phyloP scores from a whole-genome alignment of 2,888 invertebrate genomes.

The Idaea straminata region DNA sequence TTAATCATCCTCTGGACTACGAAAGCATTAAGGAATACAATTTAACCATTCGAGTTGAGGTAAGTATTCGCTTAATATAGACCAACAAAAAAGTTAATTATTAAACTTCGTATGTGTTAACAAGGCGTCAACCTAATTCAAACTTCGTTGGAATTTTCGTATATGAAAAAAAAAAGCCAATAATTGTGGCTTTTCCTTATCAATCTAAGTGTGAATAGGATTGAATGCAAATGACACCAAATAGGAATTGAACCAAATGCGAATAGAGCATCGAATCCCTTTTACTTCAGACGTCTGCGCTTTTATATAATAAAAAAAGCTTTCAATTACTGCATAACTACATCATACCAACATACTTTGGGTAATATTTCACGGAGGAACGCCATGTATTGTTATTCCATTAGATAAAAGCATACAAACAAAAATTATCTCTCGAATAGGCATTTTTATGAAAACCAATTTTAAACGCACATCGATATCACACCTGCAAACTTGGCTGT shows the following conservation, averaged over 20 bases:
- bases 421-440: slow-evolving; percentile 6
- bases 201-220: too few species aligned
- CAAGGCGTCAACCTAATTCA: too few species aligned
- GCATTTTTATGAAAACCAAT: slow-evolving; percentile 19
- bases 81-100: too few species aligned
- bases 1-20: slow-evolving; percentile 96
- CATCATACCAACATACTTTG: not conserved
- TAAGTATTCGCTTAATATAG: slow-evolving; percentile 60
- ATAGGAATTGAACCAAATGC: too few species aligned
- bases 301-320: too few species aligned
- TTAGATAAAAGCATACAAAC: not conserved
- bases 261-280: too few species aligned
- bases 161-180: too few species aligned
- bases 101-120: too few species aligned
- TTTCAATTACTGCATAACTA: not conserved
- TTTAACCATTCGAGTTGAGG: slow-evolving; percentile 97
- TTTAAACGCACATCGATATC: slow-evolving; percentile 13
- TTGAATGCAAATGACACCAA: too few species aligned
- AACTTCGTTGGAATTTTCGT: too few species aligned
- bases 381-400: not conserved
- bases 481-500: slow-evolving; percentile 13
- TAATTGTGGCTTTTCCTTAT: too few species aligned
- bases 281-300: too few species aligned
- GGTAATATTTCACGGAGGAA: not conserved
- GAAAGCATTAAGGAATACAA: slow-evolving; percentile 97